phyloP scores from a whole-genome alignment of 1,140 invertebrate species.

The Drosophila seguyi region DNA sequence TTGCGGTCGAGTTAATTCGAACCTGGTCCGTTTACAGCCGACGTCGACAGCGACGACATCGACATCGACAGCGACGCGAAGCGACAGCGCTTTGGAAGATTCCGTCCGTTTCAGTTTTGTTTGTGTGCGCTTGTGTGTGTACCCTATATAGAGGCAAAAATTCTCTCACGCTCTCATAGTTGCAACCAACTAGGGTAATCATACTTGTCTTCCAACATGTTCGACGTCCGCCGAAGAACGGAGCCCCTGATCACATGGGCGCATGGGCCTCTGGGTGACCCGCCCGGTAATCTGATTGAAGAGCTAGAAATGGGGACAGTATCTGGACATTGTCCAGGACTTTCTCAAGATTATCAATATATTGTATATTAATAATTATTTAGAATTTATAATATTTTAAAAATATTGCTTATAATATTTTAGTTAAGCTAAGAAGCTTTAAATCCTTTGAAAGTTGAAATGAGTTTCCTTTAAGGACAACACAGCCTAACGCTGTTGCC shows the following conservation, averaged over 20 bases:
- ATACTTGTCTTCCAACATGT: not conserved
- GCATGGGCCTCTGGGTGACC: not conserved
- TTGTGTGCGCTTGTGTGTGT: constrained; percentile 41
- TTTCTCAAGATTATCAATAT: not conserved
- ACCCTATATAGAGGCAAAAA: not conserved
- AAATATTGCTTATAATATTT: not conserved
- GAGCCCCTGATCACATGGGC: not conserved
- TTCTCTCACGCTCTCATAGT: not conserved
- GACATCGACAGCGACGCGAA: not conserved
- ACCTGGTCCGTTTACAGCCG: constrained; percentile 51
- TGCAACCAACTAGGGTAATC: not conserved
- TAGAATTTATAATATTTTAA: no score
- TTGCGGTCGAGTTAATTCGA: constrained; percentile 77
- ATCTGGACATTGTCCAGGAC: not conserved
- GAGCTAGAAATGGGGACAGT: not conserved
- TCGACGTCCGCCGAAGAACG: not conserved
- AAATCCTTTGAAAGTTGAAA: not conserved
- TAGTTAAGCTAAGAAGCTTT: not conserved
- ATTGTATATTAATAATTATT: no score
- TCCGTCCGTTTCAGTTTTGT: constrained; percentile 44
- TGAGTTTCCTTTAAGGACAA: not conserved
- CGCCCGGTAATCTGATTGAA: not conserved
- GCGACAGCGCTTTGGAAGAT: constrained; percentile 46
- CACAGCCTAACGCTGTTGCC: not conserved
- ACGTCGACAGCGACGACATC: constrained; percentile 14